A percentile compares a stretch with the other conserved stretches of the same genome.
phyloP scores from a whole-genome alignment of 2,797 vertebrate genomes.

The Eulemur albifrons region DNA sequence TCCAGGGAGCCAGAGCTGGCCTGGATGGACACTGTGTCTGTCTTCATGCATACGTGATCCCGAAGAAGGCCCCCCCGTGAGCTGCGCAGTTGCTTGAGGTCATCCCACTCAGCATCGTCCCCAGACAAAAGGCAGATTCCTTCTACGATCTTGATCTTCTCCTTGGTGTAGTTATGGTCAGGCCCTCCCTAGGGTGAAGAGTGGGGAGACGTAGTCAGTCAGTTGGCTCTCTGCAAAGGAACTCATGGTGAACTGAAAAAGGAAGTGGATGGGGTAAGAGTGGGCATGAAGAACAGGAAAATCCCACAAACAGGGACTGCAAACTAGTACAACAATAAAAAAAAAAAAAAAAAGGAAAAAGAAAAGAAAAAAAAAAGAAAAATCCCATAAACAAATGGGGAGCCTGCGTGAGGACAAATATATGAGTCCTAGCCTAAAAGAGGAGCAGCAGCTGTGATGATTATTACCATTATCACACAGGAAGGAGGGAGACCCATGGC shows the following conservation, averaged over 20 bases:
- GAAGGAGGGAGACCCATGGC: background rate
- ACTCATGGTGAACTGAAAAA: constrained; percentile 1
- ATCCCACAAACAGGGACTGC: background rate
- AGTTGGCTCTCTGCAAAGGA: background rate
- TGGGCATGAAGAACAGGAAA: background rate
- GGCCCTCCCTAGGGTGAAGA: constrained; percentile 85
- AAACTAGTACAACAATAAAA: too few relatives aligned
- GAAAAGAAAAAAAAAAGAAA: background rate
- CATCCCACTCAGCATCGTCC: constrained; percentile 96
- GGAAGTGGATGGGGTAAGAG: constrained; percentile 57
- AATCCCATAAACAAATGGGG: background rate
- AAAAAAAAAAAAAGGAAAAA: too few relatives aligned
- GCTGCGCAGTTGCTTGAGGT: constrained; percentile 96
- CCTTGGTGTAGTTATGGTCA: constrained; percentile 95
- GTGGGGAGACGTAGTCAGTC: constrained; percentile 24
- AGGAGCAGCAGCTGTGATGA: background rate
- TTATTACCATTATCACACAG: background rate
- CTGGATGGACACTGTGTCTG: constrained; percentile 97
- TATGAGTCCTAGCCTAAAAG: background rate
- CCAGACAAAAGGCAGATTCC: constrained; percentile 96
- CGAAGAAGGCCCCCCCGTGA: constrained; percentile 93
- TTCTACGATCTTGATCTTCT: constrained; percentile 98
- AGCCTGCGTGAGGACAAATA: background rate
- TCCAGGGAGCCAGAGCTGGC: constrained; percentile 96
- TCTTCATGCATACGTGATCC: constrained; percentile 96